Conservation (phyloP, 1,140 invertebrate genomes). For the Teleopsis dalmanni region DNA sequence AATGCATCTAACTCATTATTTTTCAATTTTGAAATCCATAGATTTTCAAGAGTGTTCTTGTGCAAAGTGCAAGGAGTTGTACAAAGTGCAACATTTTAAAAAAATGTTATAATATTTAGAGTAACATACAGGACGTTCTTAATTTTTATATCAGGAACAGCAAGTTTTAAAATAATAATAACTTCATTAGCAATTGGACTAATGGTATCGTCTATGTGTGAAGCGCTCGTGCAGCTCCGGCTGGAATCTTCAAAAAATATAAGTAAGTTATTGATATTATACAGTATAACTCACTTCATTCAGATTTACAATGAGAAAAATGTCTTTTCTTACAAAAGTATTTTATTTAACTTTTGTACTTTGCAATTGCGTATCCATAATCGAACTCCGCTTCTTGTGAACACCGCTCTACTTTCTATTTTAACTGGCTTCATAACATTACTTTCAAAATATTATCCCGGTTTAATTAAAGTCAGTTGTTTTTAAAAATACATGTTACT, state of each 20-base stretch:
- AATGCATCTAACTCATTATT: constrained; percentile 28
- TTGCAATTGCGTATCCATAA: constrained; percentile 26
- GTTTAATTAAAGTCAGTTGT: too few relatives aligned
- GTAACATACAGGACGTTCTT: neutral
- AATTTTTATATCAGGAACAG: neutral
- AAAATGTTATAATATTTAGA: neutral
- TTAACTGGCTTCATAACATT: constrained; percentile 13
- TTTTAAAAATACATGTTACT: too few relatives aligned
- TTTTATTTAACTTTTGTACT: constrained; percentile 26
- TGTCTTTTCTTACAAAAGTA: constrained; percentile 30
- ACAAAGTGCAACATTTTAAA: neutral
- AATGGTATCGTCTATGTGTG: constrained; percentile 35
- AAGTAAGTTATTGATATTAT: neutral
- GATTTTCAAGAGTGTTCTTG: constrained; percentile 17
- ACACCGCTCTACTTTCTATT: constrained; percentile 27
- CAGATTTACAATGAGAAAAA: constrained; percentile 31
- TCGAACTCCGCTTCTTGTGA: constrained; percentile 12
- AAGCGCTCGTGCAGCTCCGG: constrained; percentile 25
- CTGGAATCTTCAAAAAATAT: constrained; percentile 22
- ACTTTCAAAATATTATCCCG: too few relatives aligned
- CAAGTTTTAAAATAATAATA: constrained; percentile 33
- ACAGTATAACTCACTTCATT: constrained; percentile 21
- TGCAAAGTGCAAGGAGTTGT: neutral
- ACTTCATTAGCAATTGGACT: constrained; percentile 26
- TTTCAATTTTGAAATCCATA: constrained; percentile 22